A percentile compares a stretch with the other conserved stretches of the same genome.
These are phyloP conservation scores for Eupithecia inturbata DNA, from an alignment of 2,888 invertebrate genomes.

Conservation along the genomic window DNA sequence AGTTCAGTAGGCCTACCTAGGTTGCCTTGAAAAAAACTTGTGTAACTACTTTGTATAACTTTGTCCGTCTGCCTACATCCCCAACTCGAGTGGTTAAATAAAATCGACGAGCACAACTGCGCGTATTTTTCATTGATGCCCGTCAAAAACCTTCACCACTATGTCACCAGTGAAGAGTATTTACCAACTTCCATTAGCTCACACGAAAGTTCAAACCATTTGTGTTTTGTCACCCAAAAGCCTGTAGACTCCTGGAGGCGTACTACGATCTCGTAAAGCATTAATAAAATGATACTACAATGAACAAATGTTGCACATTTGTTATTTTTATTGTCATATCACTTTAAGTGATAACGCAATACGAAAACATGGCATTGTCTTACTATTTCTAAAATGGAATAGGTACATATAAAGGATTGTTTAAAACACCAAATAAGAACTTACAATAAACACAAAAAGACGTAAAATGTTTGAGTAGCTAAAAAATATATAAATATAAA, in stretches of 20 bases:
- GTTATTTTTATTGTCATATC: too few relatives aligned
- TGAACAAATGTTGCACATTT: background rate
- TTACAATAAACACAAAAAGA: background rate
- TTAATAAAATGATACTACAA: background rate
- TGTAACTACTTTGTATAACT: too few relatives aligned
- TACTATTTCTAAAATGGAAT: background rate
- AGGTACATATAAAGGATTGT: background rate
- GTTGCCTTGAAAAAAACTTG: too few relatives aligned
- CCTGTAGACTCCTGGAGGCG: background rate
- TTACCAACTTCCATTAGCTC: background rate
- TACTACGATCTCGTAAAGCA: background rate
- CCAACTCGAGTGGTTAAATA: background rate
- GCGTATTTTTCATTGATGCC: background rate
- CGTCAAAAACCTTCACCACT: background rate
- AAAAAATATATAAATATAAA: too few relatives aligned
- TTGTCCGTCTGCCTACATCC: too few relatives aligned
- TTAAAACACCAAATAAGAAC: background rate
- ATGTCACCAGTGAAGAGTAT: background rate
- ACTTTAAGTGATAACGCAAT: background rate
- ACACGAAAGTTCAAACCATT: background rate
- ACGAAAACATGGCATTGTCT: background rate
- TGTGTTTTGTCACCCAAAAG: background rate
- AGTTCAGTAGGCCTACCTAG: too few relatives aligned
- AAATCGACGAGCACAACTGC: background rate
- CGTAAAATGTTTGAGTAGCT: too few relatives aligned